These are phyloP conservation scores for Conger conger DNA, from an alignment of 2,113 vertebrate genomes.

Conservation along the genomic window DNA sequence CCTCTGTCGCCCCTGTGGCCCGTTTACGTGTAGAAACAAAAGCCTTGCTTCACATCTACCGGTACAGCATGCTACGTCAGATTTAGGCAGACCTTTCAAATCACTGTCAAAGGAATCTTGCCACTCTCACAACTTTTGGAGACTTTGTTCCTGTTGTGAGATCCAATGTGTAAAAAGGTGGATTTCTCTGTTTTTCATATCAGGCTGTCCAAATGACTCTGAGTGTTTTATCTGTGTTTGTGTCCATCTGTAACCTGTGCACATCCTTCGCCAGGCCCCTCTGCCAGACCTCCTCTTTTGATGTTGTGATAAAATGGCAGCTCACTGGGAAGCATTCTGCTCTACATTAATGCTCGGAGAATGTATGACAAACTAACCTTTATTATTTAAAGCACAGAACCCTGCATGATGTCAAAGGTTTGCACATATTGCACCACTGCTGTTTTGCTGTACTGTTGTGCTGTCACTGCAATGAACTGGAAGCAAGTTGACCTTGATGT, in stretches of 20 bases:
- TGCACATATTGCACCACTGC: neutral
- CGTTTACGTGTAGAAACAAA: neutral
- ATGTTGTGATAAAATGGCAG: conserved; percentile 8
- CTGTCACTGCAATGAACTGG: neutral
- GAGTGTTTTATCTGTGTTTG: conserved; percentile 46
- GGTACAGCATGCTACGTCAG: conserved; percentile 7
- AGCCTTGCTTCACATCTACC: neutral
- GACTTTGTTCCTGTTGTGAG: neutral
- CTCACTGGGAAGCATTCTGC: neutral
- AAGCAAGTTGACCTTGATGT: neutral
- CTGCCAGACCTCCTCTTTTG: neutral
- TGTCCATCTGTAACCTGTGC: conserved; percentile 36
- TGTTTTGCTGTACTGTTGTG: neutral
- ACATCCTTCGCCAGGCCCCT: neutral
- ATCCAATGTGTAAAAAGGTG: neutral
- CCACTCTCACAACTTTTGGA: neutral
- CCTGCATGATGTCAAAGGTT: conserved; percentile 7
- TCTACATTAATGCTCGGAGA: neutral
- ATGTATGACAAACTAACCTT: neutral
- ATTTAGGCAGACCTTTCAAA: conserved; percentile 1
- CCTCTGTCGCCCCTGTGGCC: neutral
- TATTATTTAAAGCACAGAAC: neutral
- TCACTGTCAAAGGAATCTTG: conserved; percentile 19
- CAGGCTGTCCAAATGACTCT: conserved; percentile 75
- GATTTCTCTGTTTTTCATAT: conserved; percentile 35